Conservation (phyloP, 2,113 vertebrate genomes). For the Xiphias gladius region DNA sequence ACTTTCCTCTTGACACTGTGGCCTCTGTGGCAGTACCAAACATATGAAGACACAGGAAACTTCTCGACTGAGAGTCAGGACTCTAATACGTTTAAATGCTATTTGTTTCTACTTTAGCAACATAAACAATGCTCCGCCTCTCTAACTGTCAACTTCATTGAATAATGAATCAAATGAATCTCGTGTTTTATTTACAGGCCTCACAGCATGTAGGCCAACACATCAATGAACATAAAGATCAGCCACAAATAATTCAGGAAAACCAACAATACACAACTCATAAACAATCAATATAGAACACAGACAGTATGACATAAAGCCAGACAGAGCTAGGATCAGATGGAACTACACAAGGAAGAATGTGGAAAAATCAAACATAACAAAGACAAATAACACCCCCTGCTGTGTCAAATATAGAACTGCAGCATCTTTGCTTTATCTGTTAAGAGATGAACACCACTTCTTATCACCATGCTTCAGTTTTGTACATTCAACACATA, state of each 20-base stretch:
- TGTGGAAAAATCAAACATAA: not conserved
- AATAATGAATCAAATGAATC: not conserved
- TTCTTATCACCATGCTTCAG: not conserved
- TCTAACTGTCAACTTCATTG: not conserved
- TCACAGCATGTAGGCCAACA: not conserved
- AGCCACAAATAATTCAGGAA: not conserved
- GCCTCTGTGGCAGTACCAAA: not conserved
- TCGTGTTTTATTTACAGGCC: not conserved
- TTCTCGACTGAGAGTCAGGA: not conserved
- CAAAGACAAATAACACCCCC: conserved; percentile 34
- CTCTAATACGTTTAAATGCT: not conserved
- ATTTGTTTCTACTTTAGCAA: not conserved
- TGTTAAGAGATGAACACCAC: too few relatives aligned
- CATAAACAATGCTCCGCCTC: not conserved
- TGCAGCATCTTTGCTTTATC: not conserved
- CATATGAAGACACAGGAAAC: not conserved
- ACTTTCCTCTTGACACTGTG: not conserved
- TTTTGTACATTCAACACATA: not conserved
- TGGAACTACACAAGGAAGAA: not conserved
- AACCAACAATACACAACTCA: not conserved
- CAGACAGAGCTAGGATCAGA: not conserved
- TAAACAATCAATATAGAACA: not conserved
- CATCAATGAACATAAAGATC: not conserved
- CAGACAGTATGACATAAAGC: not conserved
- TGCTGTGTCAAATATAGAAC: conserved; percentile 17